Evolutionary conservation across 2,113 vertebrate genomes (phyloP).

Genomic region (Tragelaphus strepsiceros): DNA sequence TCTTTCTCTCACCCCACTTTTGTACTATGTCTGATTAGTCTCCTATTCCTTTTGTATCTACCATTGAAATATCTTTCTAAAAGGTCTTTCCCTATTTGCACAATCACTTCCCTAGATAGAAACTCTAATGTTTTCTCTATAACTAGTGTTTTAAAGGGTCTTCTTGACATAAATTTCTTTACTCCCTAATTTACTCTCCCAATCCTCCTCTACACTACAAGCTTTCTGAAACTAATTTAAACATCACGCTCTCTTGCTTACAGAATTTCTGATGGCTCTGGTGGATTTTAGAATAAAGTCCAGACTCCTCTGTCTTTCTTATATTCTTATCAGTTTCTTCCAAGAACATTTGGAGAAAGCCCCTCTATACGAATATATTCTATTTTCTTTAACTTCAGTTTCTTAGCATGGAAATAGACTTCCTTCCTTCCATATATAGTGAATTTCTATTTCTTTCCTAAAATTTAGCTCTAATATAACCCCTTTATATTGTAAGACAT

Average conservation of each 20-base stretch:
- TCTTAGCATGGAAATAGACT: neutral
- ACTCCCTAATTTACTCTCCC: neutral
- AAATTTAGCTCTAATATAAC: neutral
- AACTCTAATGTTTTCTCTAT: neutral
- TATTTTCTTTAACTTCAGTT: neutral
- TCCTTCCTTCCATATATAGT: neutral
- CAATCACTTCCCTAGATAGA: neutral
- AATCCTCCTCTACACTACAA: neutral
- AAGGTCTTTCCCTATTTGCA: neutral
- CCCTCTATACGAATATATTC: neutral
- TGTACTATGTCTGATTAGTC: neutral
- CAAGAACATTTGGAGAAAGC: neutral
- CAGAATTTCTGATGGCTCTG: neutral
- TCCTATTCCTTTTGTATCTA: neutral
- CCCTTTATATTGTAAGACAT: neutral
- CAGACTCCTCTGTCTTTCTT: neutral
- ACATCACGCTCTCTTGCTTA: neutral
- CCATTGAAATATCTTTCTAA: neutral
- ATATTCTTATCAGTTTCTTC: neutral
- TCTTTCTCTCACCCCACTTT: neutral
- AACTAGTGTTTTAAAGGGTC: neutral
- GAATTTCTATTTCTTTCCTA: neutral
- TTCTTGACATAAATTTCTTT: neutral
- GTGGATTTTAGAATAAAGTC: neutral
- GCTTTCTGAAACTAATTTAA: neutral